Evolutionary conservation across 2,113 vertebrate species (phyloP).

Genomic region (Tylochromis polylepis): DNA sequence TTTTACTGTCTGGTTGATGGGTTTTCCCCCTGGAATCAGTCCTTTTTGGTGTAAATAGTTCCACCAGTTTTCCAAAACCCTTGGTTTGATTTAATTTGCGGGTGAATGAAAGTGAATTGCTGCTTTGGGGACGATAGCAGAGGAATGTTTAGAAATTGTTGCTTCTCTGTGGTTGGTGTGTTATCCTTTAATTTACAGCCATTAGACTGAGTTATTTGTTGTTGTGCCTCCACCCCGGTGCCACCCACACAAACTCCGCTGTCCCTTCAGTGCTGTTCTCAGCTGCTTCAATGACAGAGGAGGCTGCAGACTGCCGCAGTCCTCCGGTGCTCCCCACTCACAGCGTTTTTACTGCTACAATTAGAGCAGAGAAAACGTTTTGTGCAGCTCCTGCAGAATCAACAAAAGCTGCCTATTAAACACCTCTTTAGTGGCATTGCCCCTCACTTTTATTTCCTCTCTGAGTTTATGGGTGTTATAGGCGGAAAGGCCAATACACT

Average conservation of each 20-base stretch:
- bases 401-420: slow-evolving; percentile 37
- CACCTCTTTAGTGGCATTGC: slow-evolving; percentile 15
- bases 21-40: neutral
- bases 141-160: neutral
- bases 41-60: neutral
- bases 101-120: neutral
- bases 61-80: neutral
- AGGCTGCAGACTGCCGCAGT: neutral
- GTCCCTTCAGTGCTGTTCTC: neutral
- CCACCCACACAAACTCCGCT: neutral
- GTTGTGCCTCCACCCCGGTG: neutral
- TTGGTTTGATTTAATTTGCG: neutral
- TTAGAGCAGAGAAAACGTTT: slow-evolving; percentile 2
- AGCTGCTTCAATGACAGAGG: slow-evolving; percentile 2
- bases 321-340: neutral
- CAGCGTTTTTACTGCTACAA: slow-evolving; percentile 24
- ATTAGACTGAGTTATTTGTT: neutral
- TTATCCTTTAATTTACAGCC: slow-evolving; percentile 20
- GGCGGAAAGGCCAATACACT: neutral
- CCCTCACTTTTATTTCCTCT: slow-evolving; percentile 10
- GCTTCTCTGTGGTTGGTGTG: neutral
- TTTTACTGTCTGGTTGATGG: neutral
- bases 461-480: slow-evolving; percentile 7
- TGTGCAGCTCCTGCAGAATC: slow-evolving; percentile 40
- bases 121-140: neutral